phyloP scores from a whole-genome alignment of 2,113 vertebrate species.

The Dasyurus viverrinus region DNA sequence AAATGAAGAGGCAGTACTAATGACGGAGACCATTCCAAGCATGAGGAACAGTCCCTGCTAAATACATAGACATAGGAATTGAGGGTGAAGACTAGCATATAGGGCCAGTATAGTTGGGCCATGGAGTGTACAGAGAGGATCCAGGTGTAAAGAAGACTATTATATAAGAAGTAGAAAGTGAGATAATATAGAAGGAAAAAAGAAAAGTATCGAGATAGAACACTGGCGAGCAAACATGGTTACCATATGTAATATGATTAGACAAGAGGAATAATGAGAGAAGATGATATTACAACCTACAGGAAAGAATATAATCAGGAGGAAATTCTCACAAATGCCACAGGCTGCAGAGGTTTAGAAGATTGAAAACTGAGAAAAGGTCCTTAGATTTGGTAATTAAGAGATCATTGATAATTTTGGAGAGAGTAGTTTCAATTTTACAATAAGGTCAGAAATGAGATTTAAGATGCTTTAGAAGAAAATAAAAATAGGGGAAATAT shows the following conservation, averaged over 20 bases:
- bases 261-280: neutral
- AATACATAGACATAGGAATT: neutral
- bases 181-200: no score
- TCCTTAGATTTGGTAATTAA: neutral
- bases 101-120: neutral
- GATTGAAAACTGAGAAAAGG: neutral
- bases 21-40: neutral
- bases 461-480: neutral
- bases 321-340: neutral
- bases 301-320: neutral
- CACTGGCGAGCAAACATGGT: no score
- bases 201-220: no score
- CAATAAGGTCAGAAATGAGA: neutral
- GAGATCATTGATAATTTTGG: neutral
- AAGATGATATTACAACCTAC: no score
- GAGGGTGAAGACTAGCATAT: neutral
- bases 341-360: no score
- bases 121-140: neutral
- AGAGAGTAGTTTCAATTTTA: neutral
- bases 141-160: neutral
- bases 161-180: neutral
- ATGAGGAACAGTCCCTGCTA: neutral
- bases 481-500: neutral
- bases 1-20: neutral
- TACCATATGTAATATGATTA: neutral